phyloP scores from a whole-genome alignment of 2,888 invertebrate genomes.

The Drosophila diplacantha region DNA sequence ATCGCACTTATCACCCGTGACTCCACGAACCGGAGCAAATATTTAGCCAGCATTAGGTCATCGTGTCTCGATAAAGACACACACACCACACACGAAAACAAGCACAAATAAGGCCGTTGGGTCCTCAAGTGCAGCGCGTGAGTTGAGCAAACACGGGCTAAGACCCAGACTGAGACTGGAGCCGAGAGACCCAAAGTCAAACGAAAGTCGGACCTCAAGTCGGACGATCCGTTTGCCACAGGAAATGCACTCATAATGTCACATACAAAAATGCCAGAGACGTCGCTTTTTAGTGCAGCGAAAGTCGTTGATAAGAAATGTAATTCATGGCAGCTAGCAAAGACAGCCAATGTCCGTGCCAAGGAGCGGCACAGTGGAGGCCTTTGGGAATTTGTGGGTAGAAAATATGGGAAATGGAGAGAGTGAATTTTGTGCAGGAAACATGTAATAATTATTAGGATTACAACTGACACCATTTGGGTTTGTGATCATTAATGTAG shows the following conservation, averaged over 20 bases:
- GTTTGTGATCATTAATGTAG: neutral
- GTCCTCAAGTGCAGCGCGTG: slow-evolving; percentile 38
- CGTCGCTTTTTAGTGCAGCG: slow-evolving; percentile 45
- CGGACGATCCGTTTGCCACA: slow-evolving; percentile 36
- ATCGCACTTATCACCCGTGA: slow-evolving; percentile 16
- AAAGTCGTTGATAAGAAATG: slow-evolving; percentile 43
- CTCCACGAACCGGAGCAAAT: slow-evolving; percentile 57
- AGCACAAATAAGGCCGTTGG: slow-evolving; percentile 15
- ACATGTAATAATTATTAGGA: neutral
- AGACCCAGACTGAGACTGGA: neutral
- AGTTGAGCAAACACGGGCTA: slow-evolving; percentile 40
- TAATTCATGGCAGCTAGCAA: slow-evolving; percentile 46
- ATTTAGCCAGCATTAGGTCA: slow-evolving; percentile 65
- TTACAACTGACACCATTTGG: neutral
- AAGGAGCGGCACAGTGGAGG: slow-evolving; percentile 28
- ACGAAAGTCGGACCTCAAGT: slow-evolving; percentile 19
- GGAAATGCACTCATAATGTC: slow-evolving; percentile 51
- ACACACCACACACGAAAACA: too few species aligned
- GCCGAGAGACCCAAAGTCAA: neutral
- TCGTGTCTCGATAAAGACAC: slow-evolving; percentile 44
- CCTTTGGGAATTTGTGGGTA: neutral
- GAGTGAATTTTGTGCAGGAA: too few species aligned
- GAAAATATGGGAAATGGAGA: neutral
- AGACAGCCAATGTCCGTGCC: slow-evolving; percentile 13
- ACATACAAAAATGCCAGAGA: slow-evolving; percentile 7